These are phyloP conservation scores for Leptoteleia sp. DNA, from an alignment of 1,140 invertebrate species.

Conservation along the genomic window DNA sequence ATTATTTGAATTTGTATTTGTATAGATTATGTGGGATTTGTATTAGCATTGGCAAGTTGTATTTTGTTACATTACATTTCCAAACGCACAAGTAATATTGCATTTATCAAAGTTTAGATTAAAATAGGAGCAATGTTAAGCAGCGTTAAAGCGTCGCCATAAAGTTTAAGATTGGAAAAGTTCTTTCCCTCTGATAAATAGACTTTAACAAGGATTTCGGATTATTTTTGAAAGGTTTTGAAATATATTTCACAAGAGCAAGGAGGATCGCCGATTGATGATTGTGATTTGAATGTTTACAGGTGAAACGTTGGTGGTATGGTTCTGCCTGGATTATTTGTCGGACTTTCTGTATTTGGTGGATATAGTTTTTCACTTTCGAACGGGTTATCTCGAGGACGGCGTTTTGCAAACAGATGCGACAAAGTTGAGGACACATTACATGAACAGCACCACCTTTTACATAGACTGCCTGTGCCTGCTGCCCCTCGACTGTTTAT, in stretches of 20 bases:
- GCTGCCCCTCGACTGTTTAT: conserved; percentile 98
- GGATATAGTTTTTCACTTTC: conserved; percentile 98
- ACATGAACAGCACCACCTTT: conserved; percentile 99
- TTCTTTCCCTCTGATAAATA: conserved; percentile 42
- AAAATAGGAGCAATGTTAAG: conserved; percentile 26
- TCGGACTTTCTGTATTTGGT: conserved; percentile 97
- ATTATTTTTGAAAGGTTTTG: conserved; percentile 17
- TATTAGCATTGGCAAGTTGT: too few species aligned
- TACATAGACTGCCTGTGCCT: conserved; percentile 99
- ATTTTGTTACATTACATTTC: conserved; percentile 4
- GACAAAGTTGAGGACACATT: conserved; percentile 95
- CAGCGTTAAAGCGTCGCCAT: not conserved
- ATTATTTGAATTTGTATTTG: too few species aligned
- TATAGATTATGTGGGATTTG: too few species aligned
- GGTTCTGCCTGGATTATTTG: conserved; percentile 98
- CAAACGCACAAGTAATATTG: conserved; percentile 6
- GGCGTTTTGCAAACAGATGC: conserved; percentile 98
- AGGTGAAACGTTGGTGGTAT: conserved; percentile 94
- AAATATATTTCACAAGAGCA: conserved; percentile 14
- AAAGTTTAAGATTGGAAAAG: conserved; percentile 43
- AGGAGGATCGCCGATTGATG: not conserved
- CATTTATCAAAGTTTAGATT: conserved; percentile 37
- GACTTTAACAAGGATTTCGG: conserved; percentile 9
- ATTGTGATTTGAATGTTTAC: conserved; percentile 60
- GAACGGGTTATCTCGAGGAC: conserved; percentile 97